Evolutionary conservation across 2,888 invertebrate genomes (phyloP), one percentile per base, ranked within the genome.

Genomic region (Electrophaes corylata): DNA sequence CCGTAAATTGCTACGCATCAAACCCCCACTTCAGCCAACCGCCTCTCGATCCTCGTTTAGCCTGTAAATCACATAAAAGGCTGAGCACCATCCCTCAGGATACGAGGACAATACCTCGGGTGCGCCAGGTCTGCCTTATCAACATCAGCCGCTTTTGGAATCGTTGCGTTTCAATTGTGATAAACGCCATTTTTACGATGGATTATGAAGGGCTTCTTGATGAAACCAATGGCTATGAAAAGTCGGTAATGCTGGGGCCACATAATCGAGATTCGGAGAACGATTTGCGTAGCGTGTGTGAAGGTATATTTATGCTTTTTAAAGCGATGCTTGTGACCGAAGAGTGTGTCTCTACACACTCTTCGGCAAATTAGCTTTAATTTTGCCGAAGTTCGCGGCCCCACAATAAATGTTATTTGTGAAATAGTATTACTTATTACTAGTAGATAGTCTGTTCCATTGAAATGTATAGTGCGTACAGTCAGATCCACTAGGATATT

Each of bases 31-130:
- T 20, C 20, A 45, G 11, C 31, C n/a, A n/a, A n/a, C 41, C 50
- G 33, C 64, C 74, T 64, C 76, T 78, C 69, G 62, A 72, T 66
- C 71, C 69, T 71, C 65, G 37, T 76, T 79, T 70, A 70, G 72
- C 64, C 79, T 71, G 71, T 70, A 72, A 78, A 80, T 79, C 76
- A 74, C 83, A 76, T 81, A 78, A 81, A 78, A 78, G 81, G 31
- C 49, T 41, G 39, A 51, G 51, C 43, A 40, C 44, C 29, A n/a
- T 49, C 45, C 31, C 26, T 43, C 40, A 43, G 52, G 52, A 48
- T 20, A 19, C 18, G 26, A 51, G 45, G 52, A 57, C 57, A 56
- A 53, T 60, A 33, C 52, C 49, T 41, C 23, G 26, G 14, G 16
- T 20, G 52, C 51, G 58, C 53, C 62, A 65, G 67, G 64, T 61